Evolutionary conservation across 2,797 vertebrate genomes (phyloP), one percentile per base, ranked within the genome.

Genomic region (Rhinoraja longicauda): DNA sequence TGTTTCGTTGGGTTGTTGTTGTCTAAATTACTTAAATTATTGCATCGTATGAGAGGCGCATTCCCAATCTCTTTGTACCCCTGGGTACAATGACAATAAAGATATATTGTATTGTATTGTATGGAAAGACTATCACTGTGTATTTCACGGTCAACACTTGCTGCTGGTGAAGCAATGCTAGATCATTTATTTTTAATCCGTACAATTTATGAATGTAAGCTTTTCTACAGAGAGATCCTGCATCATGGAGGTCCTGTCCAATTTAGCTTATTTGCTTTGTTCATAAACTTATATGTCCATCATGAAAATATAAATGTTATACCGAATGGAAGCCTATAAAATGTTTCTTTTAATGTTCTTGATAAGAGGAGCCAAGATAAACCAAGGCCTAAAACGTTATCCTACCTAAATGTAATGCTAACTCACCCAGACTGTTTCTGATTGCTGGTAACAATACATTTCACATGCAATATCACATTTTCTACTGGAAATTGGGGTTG

Each of bases 351-450:
- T 32, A 88, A 32, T 88, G 17, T 64, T 19, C n/a, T 88, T 67
- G 59, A 36, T 64, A 88, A 88, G n/a, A 67, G n/a, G 36, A 88
- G 84, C 59, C 84, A 67, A 64, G 59, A 88, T 88, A 62, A 88
- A 88, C 29, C n/a, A 21, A 67, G n/a, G 62, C 67, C 17, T 6
- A 36, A 1, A n/a, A n/a, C n/a, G n/a, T n/a, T n/a, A n/a, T n/a
- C n/a, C n/a, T n/a, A n/a, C n/a, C 19, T 21, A 32, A 88, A 67
- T 64, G 84, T 32, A 62, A 10, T 64, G 29, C 62, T 62, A 62
- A 57, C 57, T 62, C 59, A 62, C 57, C 12, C 53, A 62, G 17
- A 32, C 17, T 72, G 13, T 32, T 88, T 2, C n/a, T 88, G 62
- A 2, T 6, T 62, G n/a, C 15, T 36, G 62, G 62, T 36, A 36